Conservation (phyloP, 2,113 vertebrate species). For the Myiagra hebetior region DNA sequence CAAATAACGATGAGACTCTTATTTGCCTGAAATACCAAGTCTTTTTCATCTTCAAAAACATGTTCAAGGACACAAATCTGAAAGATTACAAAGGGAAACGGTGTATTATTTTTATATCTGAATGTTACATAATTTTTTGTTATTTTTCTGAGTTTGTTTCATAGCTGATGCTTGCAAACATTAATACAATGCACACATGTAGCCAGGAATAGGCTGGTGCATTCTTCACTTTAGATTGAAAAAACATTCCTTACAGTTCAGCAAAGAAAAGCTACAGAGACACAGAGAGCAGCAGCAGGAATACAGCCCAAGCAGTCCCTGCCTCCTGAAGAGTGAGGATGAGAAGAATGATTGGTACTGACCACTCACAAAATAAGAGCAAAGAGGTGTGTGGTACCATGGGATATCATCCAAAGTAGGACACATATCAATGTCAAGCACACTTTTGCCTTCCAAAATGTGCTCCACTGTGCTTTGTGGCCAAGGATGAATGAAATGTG, state of each 20-base stretch:
- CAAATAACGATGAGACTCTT: not conserved
- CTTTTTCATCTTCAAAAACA: not conserved
- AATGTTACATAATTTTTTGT: not conserved
- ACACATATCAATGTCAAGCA: not conserved
- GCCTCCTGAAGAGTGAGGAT: not conserved
- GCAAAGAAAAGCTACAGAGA: not conserved
- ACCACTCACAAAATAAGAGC: not conserved
- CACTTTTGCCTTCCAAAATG: not conserved
- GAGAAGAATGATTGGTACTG: not conserved
- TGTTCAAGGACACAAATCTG: not conserved
- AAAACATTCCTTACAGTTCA: not conserved
- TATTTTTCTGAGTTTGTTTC: not conserved
- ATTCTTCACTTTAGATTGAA: not conserved
- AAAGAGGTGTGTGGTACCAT: not conserved
- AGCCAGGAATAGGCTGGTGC: not conserved
- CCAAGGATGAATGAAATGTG: not conserved
- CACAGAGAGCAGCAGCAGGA: not conserved
- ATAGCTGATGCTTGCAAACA: not conserved
- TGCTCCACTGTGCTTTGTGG: not conserved
- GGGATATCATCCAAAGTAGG: not conserved
- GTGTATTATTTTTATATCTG: not conserved
- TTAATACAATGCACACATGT: not conserved
- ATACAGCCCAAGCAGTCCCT: not conserved
- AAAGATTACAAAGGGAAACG: not conserved
- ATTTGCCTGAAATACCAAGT: not conserved